Conservation (phyloP, 2,113 vertebrate species). For the Gavialis gangeticus region DNA sequence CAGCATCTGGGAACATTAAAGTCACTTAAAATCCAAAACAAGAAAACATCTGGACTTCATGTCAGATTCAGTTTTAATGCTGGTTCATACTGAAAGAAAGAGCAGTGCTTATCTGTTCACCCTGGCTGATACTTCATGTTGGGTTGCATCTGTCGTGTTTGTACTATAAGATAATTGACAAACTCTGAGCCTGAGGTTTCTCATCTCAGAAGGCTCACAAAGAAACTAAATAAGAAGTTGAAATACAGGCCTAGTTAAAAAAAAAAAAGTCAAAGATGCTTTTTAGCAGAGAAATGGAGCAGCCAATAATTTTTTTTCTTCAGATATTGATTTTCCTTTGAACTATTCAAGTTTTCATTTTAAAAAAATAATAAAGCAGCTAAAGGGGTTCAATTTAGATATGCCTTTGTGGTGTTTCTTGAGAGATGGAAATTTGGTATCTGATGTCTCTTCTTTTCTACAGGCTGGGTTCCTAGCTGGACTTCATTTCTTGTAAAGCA, state of each 20-base stretch:
- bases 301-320: not conserved
- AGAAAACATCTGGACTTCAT: not conserved
- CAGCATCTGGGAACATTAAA: not conserved
- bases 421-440: not conserved
- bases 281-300: not conserved
- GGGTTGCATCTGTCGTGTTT: not conserved
- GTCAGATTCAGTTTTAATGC: not conserved
- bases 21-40: not conserved
- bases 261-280: not conserved
- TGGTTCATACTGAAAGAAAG: not conserved
- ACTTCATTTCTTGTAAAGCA: not conserved
- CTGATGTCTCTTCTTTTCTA: rapidly evolving
- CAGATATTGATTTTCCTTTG: not conserved
- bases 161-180: not conserved
- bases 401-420: not conserved
- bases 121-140: not conserved
- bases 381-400: rapidly evolving
- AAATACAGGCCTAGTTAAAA: not conserved
- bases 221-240: not conserved
- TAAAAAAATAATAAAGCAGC: not conserved
- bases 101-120: not conserved
- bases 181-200: not conserved
- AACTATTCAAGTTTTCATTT: not conserved
- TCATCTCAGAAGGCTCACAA: not conserved
- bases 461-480: rapidly evolving